phyloP scores from a whole-genome alignment of 2,888 invertebrate species.

The Chironomus riparius region DNA sequence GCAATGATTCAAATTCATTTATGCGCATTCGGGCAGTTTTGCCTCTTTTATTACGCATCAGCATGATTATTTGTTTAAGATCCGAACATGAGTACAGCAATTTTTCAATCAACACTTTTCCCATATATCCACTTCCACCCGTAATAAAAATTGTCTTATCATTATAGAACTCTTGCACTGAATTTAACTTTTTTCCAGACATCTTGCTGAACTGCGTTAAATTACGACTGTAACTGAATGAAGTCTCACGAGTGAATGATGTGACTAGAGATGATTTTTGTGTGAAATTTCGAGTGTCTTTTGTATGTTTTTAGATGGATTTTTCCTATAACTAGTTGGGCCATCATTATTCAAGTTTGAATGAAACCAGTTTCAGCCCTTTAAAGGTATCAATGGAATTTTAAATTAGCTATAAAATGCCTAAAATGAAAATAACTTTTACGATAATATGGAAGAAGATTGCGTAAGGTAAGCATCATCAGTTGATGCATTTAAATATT shows the following conservation, averaged over 20 bases:
- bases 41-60: conserved; percentile 56
- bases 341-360: neutral
- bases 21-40: conserved; percentile 53
- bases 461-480: too few species aligned
- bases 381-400: too few species aligned
- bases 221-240: neutral
- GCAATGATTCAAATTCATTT: conserved; percentile 60
- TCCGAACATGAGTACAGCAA: conserved; percentile 56
- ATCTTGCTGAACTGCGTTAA: neutral
- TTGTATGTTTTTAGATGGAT: neutral
- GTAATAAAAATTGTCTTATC: conserved; percentile 54
- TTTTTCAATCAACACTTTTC: conserved; percentile 53
- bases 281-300: neutral
- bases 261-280: neutral
- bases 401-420: too few species aligned
- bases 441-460: too few species aligned
- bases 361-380: neutral
- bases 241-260: too few species aligned
- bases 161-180: conserved; percentile 52
- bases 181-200: neutral
- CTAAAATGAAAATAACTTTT: too few species aligned
- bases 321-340: neutral
- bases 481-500: too few species aligned
- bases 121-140: conserved; percentile 60
- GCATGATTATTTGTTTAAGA: conserved; percentile 52